Evolutionary conservation across 2,113 vertebrate species (phyloP), one percentile per base, ranked within the genome.

Genomic region (Spea multiplicata): DNA sequence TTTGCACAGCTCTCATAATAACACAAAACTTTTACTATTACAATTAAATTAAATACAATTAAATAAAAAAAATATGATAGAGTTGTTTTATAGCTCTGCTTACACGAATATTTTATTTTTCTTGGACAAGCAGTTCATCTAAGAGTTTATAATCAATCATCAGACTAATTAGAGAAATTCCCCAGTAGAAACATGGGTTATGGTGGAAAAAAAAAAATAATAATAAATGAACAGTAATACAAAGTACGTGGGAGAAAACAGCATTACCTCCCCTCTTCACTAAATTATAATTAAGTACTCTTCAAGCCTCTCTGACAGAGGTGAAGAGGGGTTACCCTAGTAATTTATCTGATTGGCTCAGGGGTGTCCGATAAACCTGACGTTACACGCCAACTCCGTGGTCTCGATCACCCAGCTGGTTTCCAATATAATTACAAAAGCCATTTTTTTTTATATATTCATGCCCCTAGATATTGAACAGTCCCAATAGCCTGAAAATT

Each of bases 221-320:
- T 81, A 30, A 30, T 86, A 90, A 87, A 88, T 88, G 89, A 89
- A 90, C 85, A 88, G 87, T 86, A 86, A 89, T 87, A 88, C 81
- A 86, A 86, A 83, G 75, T 81, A 12, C 0, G 50, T 82, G 75
- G 83, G 81, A 84, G 80, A 74, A 85, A 86, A 86, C 75, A 81
- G 78, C 77, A 86, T 81, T 67, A 4, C 59, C 12, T 53, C 52
- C 46, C 44, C 48, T 6, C 30, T 12, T 68, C 81, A 82, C 80
- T 87, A 84, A 84, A 86, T 88, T 86, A 88, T 84, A 85, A 89
- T 88, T 87, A 90, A 88, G 86, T 84, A 88, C 86, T 85, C 75
- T 83, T 85, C 79, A 77, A 83, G 86, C 79, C 72, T 89, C 86
- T 83, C 86, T 87, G 85, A 78, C 83, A 82, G 85, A 86, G 86